Percentiles rank a stretch among this genome's conserved stretches.
Evolutionary conservation across 2,113 vertebrate genomes (phyloP).

Genomic region (zebrafish (Danio rerio)): GRCz12tu NC_133192.1:49082001-49082500

Average conservation of each 20-base stretch:
- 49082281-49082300: not conserved
- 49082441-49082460: conserved; percentile 34
- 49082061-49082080: too few species aligned
- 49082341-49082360: conserved; percentile 38
- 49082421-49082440: conserved; percentile 37
- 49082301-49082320: not conserved
- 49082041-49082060: too few species aligned
- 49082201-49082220: not conserved
- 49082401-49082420: conserved; percentile 52
- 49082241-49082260: not conserved
- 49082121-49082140: too few species aligned
- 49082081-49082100: too few species aligned
- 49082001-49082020: too few species aligned
- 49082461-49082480: conserved; percentile 11
- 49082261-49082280: not conserved
- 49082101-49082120: too few species aligned
- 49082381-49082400: conserved; percentile 51
- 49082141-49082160: not conserved
- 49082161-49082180: not conserved
- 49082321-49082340: conserved; percentile 22
- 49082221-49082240: not conserved
- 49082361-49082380: conserved; percentile 44
- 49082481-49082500: conserved; percentile 29
- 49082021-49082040: too few species aligned
- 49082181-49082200: not conserved